Percentiles rank a stretch among this genome's conserved stretches.
Evolutionary conservation across 2,797 vertebrate species (phyloP).

Genomic region (Etheostoma nigrum): DNA sequence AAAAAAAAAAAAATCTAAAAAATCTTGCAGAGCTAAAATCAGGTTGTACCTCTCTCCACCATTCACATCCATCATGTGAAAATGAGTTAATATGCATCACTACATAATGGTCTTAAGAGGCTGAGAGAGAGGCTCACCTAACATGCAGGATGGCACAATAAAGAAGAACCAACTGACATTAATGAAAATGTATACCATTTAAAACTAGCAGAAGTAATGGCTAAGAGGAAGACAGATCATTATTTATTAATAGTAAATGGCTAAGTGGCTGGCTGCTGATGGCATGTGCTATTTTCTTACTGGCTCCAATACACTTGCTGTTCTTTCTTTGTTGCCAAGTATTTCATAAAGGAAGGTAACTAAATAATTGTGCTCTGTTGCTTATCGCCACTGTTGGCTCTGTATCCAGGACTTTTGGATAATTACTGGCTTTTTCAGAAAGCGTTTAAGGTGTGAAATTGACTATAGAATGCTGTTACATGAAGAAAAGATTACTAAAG

Average conservation of each 20-base stretch:
- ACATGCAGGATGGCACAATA: constrained; percentile 66
- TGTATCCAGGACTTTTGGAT: constrained; percentile 11
- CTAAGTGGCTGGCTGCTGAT: constrained; percentile 76
- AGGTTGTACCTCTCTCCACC: constrained; percentile 31
- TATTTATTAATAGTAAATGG: constrained; percentile 76
- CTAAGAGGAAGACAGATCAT: constrained; percentile 60
- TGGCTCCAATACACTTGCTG: constrained; percentile 36
- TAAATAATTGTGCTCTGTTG: constrained; percentile 13
- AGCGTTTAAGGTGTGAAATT: constrained; percentile 32
- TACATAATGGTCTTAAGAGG: constrained; percentile 73
- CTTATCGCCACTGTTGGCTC: constrained; percentile 36
- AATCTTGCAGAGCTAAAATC: not conserved
- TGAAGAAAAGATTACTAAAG: not conserved
- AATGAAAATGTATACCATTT: constrained; percentile 79
- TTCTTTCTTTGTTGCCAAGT: constrained; percentile 42
- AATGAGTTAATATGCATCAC: constrained; percentile 74
- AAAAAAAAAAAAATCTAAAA: not conserved
- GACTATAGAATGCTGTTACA: constrained; percentile 29
- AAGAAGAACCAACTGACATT: constrained; percentile 66
- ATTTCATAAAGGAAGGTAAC: constrained; percentile 28
- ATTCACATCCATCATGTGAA: constrained; percentile 66
- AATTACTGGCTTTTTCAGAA: constrained; percentile 6
- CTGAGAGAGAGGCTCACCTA: constrained; percentile 66
- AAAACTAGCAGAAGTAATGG: constrained; percentile 61
- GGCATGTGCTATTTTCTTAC: constrained; percentile 71